phyloP scores from a whole-genome alignment of 2,113 vertebrate species.

The Calyptommatus sinebrachiatus region DNA sequence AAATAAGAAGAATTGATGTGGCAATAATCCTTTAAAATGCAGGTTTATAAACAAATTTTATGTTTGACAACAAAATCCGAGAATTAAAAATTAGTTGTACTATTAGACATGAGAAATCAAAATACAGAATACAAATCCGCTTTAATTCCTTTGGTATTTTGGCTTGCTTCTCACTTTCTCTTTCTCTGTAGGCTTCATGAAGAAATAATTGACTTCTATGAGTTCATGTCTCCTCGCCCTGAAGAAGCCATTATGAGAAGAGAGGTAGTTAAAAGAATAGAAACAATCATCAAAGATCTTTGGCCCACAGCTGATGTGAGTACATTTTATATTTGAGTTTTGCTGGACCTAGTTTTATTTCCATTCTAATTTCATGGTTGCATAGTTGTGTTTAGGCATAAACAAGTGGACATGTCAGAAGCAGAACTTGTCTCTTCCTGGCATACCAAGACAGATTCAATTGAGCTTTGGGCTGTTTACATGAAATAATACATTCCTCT shows the following conservation, averaged over 20 bases:
- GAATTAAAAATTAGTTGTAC: neutral
- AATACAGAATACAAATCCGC: neutral
- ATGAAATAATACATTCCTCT: neutral
- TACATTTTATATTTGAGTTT: conserved; percentile 25
- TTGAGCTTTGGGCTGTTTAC: neutral
- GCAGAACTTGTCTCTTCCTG: neutral
- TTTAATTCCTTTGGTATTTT: neutral
- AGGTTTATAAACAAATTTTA: neutral
- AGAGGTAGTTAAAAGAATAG: conserved; percentile 94
- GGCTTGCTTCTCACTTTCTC: conserved; percentile 16
- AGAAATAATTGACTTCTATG: conserved; percentile 97
- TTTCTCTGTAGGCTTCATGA: conserved; percentile 84
- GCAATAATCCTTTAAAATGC: neutral
- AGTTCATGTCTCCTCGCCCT: conserved; percentile 95
- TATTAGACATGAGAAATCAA: neutral
- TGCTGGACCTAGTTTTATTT: neutral
- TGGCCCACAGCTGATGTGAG: conserved; percentile 95
- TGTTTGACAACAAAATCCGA: neutral
- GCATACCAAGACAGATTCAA: neutral
- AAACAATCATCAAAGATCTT: conserved; percentile 93
- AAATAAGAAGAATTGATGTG: neutral
- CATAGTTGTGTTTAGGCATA: neutral
- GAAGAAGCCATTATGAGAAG: conserved; percentile 96
- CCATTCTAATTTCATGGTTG: too few relatives aligned
- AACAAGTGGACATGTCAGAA: neutral